A percentile compares a stretch with the other conserved stretches of the same genome.
phyloP scores from a whole-genome alignment of 2,888 invertebrate species.

The Ptychoptera contaminata region DNA sequence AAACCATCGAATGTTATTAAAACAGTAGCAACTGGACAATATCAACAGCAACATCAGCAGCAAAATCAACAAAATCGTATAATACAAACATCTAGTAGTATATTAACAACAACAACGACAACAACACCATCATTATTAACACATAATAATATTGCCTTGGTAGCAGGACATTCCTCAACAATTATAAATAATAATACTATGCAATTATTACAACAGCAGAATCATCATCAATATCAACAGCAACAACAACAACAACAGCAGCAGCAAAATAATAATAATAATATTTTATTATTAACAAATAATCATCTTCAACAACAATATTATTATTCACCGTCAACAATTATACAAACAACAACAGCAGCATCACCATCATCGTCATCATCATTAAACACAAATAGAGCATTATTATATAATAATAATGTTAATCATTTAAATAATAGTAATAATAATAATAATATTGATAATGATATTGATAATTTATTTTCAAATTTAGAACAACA shows the following conservation, averaged over 20 bases:
- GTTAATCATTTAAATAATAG: background rate
- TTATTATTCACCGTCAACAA: constrained; percentile 1
- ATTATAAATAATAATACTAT: background rate
- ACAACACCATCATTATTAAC: background rate
- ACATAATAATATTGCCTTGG: too few relatives aligned
- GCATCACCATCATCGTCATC: constrained; percentile 3
- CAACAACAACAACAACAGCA: constrained; percentile 4
- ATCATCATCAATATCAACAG: background rate
- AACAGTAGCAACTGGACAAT: constrained; percentile 4
- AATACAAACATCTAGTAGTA: background rate
- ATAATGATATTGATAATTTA: background rate
- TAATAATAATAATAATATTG: background rate
- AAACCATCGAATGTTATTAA: constrained; percentile 3
- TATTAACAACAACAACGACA: background rate
- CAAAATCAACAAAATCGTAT: constrained; percentile 6
- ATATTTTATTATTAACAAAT: constrained; percentile 1
- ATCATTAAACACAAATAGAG: constrained; percentile 3
- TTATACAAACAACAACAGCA: background rate
- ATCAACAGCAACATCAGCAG: constrained; percentile 8
- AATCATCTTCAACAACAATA: constrained; percentile 4
- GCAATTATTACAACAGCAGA: constrained; percentile 5
- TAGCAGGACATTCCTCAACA: background rate
- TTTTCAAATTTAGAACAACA: too few relatives aligned
- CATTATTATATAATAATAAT: background rate
- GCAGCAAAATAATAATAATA: constrained; percentile 1